Evolutionary conservation across 2,113 vertebrate species (phyloP).

Genomic region (Triplophysa dalaica): DNA sequence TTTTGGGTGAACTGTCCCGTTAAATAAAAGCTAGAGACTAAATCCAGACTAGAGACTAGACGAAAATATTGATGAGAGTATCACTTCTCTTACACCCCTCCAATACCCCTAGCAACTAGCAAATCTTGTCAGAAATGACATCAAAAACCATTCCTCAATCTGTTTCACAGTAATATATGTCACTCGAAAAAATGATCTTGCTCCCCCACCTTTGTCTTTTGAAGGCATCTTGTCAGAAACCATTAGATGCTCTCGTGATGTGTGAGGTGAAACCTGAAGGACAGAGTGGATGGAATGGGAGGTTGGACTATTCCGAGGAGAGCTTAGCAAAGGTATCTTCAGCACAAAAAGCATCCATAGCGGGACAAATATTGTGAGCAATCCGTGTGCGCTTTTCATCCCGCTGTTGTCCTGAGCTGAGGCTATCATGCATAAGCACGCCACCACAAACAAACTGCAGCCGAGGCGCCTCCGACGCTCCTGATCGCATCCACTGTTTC

Average conservation of each 20-base stretch:
- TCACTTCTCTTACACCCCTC: too few species aligned
- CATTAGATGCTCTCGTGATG: conserved; percentile 41
- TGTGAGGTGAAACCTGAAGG: background rate
- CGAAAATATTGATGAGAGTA: too few species aligned
- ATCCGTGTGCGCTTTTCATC: conserved; percentile 24
- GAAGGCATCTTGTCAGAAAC: conserved; percentile 38
- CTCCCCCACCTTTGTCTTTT: conserved; percentile 40
- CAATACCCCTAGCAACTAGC: too few species aligned
- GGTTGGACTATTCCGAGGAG: background rate
- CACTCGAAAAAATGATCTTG: background rate
- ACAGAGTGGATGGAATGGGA: background rate
- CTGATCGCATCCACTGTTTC: conserved; percentile 22
- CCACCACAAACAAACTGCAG: conserved; percentile 38
- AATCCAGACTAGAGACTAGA: too few species aligned
- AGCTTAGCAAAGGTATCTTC: conserved; percentile 16
- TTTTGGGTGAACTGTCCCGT: too few species aligned
- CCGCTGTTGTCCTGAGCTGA: conserved; percentile 32
- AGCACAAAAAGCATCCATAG: conserved; percentile 13
- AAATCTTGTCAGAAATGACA: too few species aligned
- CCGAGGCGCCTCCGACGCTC: background rate
- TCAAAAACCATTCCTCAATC: too few species aligned
- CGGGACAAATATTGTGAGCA: background rate
- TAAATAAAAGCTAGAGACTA: too few species aligned
- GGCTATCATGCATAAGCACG: conserved; percentile 37
- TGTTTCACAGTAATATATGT: too few species aligned